These are phyloP conservation scores for Drosophila ercepeae DNA, from an alignment of 1,140 invertebrate species.

Conservation along the genomic window DNA sequence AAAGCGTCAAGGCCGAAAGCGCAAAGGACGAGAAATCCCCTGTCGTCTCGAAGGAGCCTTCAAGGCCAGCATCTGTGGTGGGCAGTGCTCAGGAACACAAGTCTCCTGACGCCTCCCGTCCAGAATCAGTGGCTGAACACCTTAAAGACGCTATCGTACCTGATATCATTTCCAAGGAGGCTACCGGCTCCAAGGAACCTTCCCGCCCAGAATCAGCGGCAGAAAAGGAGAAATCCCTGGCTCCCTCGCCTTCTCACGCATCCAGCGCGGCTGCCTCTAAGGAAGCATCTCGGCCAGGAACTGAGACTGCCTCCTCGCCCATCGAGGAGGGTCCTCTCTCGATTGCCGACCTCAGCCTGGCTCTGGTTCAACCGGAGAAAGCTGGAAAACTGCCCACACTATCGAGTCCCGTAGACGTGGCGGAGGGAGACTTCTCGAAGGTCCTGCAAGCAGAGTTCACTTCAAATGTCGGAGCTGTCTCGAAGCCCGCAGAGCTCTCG, in stretches of 20 bases:
- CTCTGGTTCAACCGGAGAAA: constrained; percentile 15
- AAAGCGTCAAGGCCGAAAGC: constrained; percentile 27
- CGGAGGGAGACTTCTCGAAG: constrained; percentile 62
- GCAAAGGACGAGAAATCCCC: constrained; percentile 17
- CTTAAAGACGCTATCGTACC: constrained; percentile 3
- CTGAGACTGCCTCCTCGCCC: constrained; percentile 68
- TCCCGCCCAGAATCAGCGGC: constrained; percentile 11
- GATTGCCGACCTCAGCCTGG: constrained; percentile 14
- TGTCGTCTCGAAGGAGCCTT: constrained; percentile 18
- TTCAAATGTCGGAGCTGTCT: background rate
- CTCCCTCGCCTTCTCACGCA: background rate
- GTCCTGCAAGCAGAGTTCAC: background rate
- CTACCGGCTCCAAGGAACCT: background rate
- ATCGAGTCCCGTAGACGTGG: constrained; percentile 76
- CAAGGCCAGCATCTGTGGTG: constrained; percentile 33
- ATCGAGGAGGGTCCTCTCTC: constrained; percentile 59
- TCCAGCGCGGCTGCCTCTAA: constrained; percentile 7
- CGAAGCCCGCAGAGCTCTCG: constrained; percentile 48
- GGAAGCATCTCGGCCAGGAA: constrained; percentile 27
- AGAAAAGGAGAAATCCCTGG: constrained; percentile 21
- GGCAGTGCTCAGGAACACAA: constrained; percentile 14
- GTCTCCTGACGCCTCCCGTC: constrained; percentile 11
- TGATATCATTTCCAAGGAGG: background rate
- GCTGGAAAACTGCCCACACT: constrained; percentile 56
- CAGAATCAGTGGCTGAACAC: constrained; percentile 28